Base-by-base conservation (phyloP, 2,113 vertebrate species). In the Siphamia tubifer region DNA sequence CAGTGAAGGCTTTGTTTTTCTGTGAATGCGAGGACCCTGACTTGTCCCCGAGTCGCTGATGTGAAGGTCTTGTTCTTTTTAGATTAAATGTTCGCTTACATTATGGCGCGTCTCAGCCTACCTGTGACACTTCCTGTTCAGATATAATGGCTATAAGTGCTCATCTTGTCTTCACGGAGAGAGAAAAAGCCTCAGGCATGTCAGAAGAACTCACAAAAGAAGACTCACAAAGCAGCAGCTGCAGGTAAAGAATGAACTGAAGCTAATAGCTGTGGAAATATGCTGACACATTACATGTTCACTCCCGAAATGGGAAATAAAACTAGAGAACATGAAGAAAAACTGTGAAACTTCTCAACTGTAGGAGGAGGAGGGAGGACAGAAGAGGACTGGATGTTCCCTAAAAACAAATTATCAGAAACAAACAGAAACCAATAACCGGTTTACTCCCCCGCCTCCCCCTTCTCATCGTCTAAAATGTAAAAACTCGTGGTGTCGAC, bases 391-490 rank as follows among this genome's bases (percentile, higher is more conserved):
- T 48, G 28, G 38, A 65, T 72, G 47, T 45, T 82, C 47, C 60
- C 60, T 30, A 30, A 51, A 77, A 82, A 76, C 67, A 71, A 76
- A 85, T 85, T n/a, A 85, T 80, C 53, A 81, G 62, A 79, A 81
- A 87, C 66, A 80, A 85, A 81, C 61, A 81, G 43, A 82, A 77
- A 75, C 72, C 70, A 81, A 80, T 82, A 82, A 75, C 66, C 51
- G 48, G 53, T 39, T 47, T 21, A 3, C 15, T 19, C 10, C 47
- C 28, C 49, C 32, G 2, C 44, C 35, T 27, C 30, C 11, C 13
- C 24, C 20, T 17, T 24, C 15, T 21, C 36, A 28, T 58, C 49
- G 61, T 36, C 47, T 36, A 25, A 45, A 35, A 72, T 76, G 71
- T 75, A 71, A 65, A 65, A 67, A 36, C 35, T 12, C 23, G 43